Base-by-base conservation (phyloP, 2,888 invertebrate genomes). In the Periphyllus acericola region DNA sequence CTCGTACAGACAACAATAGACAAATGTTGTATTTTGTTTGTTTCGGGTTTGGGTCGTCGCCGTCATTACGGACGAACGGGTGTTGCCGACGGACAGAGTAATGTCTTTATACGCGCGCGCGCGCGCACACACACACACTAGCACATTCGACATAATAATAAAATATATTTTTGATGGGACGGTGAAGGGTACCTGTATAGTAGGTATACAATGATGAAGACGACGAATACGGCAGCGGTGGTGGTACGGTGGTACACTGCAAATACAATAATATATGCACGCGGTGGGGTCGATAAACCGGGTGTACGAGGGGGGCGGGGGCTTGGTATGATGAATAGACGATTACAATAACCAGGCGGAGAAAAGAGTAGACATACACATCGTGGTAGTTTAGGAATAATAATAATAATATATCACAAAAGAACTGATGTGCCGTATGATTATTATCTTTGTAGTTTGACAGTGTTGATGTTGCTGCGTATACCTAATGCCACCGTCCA, bases 341-440 rank as follows among this genome's bases (percentile, higher is more conserved):
- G 66, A 36, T n/a, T 36, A 80, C 80, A 80, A 80, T 80, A 36
- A 36, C 36, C 34, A 25, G 19, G 14, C 9, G 14, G 68, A 68
- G 68, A 68, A 25, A 68, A 17, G 66, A 66, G 74, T 74, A 9
- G 25, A 68, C 14, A 81, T 5, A 46, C 81, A 66, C 80, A 36
- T 32, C 60, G 78, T 14, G 66, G 17, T 36, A 29, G 80, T 79
- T 6, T 32, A 34, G 25, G 60, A 55, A 55, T 66, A 66, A 40
- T 66, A 66, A 40, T 80, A 80, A 71, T n/a, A 32, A 68, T 29
- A 36, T 34, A 40, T 68, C 34, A 83, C 74, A 83, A 83, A 74
- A 74, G 83, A 83, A 83, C 36, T 60, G 74, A 75, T 74, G 83
- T 74, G 36, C 83, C 74, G 74, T 83, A 83, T 74, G 74, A 83